Evolutionary conservation across 2,888 invertebrate genomes (phyloP).

Genomic region (Beris morrisii): DNA sequence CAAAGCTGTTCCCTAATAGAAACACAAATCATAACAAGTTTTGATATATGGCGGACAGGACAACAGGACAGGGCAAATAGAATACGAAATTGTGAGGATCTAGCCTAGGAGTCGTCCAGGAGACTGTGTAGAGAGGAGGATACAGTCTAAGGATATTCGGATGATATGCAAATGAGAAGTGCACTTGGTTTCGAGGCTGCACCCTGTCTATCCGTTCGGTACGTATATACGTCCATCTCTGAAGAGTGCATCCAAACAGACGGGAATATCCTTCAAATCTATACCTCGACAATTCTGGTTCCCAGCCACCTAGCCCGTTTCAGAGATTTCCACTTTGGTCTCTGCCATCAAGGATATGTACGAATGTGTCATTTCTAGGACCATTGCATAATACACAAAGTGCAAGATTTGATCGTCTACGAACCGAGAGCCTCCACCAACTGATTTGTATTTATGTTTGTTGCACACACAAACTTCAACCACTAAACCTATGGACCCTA

Average conservation of each 20-base stretch:
- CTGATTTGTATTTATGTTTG: slow-evolving; percentile 32
- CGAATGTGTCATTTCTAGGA: slow-evolving; percentile 29
- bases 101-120: slow-evolving; percentile 4
- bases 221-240: background rate
- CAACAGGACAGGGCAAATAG: slow-evolving; percentile 39
- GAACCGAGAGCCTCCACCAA: slow-evolving; percentile 18
- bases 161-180: slow-evolving; percentile 38
- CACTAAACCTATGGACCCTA: no score
- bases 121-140: slow-evolving; percentile 1
- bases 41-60: slow-evolving; percentile 40
- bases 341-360: slow-evolving; percentile 3
- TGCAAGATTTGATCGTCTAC: slow-evolving; percentile 36
- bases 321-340: background rate
- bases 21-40: slow-evolving; percentile 41
- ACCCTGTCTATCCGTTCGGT: background rate
- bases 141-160: slow-evolving; percentile 38
- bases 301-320: no score
- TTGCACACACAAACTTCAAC: background rate
- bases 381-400: slow-evolving; percentile 27
- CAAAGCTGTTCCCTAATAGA: slow-evolving; percentile 39
- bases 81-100: slow-evolving; percentile 37
- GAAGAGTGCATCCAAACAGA: slow-evolving; percentile 12
- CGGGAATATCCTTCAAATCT: slow-evolving; percentile 14
- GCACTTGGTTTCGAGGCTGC: slow-evolving; percentile 19
- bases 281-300: background rate